Base-by-base conservation (phyloP, 2,113 vertebrate genomes). In the Puma concolor region DNA sequence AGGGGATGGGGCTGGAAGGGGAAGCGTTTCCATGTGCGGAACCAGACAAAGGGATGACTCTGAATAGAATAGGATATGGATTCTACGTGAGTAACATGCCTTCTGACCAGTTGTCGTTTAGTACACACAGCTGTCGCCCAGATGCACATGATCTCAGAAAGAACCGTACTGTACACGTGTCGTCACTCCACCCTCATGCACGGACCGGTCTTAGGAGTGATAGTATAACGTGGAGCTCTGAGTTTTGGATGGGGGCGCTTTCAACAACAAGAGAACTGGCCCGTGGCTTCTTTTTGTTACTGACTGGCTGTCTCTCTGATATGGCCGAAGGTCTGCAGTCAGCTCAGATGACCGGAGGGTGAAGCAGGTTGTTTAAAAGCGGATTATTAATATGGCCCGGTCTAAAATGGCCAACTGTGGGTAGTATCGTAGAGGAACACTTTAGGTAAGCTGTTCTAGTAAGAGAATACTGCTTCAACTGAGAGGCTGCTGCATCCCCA, bases 231-330 rank as follows among this genome's bases (percentile, higher is more conserved):
- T 74, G 52, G 54, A 92, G 44, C 38, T 96, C 66, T 66, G 83
- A 57, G 36, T 79, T 95, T 94, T 64, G 74, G 57, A 41, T 76
- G 94, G 92, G 69, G 88, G 33, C 84, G 69, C 72, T 96, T 96
- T 94, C 50, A 76, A 48, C 11, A 48, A 17, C 7, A 6, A 27
- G 82, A 93, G 79, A 94, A 95, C 63, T 74, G 81, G 71, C 13
- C 25, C 82, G 41, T 15, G 12, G 38, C 44, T 67, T 72, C 64
- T 84, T 92, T 85, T 52, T 86, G 54, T 96, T 90, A 89, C 17
- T 77, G 72, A 89, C 38, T 69, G 4, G 66, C 52, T 86, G 7
- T 91, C 50, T 94, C 4, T 96, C 77, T 95, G 48, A 36, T 64
- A 15, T 31, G 44, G 36, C 31, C 25, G 21, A 57, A 54, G 60